These are phyloP conservation scores for Anoplopoma fimbria DNA, from an alignment of 2,113 vertebrate species.

Conservation along the genomic window DNA sequence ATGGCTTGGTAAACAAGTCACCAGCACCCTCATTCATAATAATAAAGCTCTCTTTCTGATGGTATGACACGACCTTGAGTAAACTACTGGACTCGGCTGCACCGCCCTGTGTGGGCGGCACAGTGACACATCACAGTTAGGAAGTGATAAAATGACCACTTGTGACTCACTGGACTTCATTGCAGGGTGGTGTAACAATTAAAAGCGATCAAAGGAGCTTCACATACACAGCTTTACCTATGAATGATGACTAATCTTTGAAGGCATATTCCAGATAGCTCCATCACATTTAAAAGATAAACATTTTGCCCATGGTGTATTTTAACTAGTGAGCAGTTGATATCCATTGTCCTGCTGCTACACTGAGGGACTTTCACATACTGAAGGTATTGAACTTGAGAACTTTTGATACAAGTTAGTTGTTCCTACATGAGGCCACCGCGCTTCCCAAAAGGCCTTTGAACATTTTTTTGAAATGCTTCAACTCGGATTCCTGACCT, in stretches of 20 bases:
- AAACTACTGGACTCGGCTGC: constrained; percentile 55
- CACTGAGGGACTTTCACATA: not conserved
- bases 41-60: constrained; percentile 64
- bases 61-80: constrained; percentile 76
- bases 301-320: not conserved
- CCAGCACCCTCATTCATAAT: constrained; percentile 69
- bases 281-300: constrained; percentile 13
- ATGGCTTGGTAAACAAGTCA: constrained; percentile 66
- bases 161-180: constrained; percentile 72
- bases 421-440: not conserved
- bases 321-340: not conserved
- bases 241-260: constrained; percentile 39
- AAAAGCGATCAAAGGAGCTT: constrained; percentile 66
- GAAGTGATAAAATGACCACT: constrained; percentile 75
- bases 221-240: constrained; percentile 13
- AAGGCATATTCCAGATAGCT: not conserved
- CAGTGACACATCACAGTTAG: constrained; percentile 65
- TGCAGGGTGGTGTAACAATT: constrained; percentile 58
- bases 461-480: not conserved
- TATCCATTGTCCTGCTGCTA: not conserved
- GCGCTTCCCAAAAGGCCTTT: not conserved
- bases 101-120: constrained; percentile 65
- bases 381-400: not conserved
- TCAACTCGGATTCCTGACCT: constrained; percentile 84
- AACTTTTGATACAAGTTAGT: not conserved